Base-by-base conservation (phyloP, 2,797 vertebrate species). In the Microcaecilia unicolor region DNA sequence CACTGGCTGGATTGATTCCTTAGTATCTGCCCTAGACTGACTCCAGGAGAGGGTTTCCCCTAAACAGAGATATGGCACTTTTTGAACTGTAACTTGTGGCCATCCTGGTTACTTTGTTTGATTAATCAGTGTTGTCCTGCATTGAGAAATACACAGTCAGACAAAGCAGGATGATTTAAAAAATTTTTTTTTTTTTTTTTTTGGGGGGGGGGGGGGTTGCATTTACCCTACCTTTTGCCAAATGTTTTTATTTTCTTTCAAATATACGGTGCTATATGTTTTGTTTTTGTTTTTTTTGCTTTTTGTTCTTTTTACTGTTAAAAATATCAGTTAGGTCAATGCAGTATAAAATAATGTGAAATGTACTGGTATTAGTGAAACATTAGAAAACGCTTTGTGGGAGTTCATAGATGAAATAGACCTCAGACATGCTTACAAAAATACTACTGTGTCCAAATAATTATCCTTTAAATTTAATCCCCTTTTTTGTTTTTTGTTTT, bases 191-290 rank as follows among this genome's bases (percentile, higher is more conserved):
- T n/a, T n/a, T n/a, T n/a, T n/a, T n/a, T n/a, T n/a, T n/a, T n/a
- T n/a, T n/a, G 5, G 20, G 19, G 19, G 19, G 8, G 20, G 19
- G 8, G 8, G 20, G 20, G 50, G 19, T 70, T 58, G 67, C 51
- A 59, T 54, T 48, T 39, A 23, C 1, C 16, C 40, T 48, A 55
- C 51, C 19, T 17, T 20, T 34, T n/a, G n/a, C n/a, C n/a, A n/a
- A n/a, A n/a, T n/a, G n/a, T n/a, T 25, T 20, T 25, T 17, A 32
- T 23, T 6, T 39, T 37, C n/a, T 62, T 55, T 59, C 58, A 61
- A n/a, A n/a, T n/a, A 64, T 28, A 64, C 76, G 79, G 79, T 84
- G 81, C 81, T 84, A 84, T 61, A 53, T 72, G 68, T 42, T 58
- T 45, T 51, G n/a, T 68, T 53, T 10, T n/a, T n/a, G n/a, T 84